Percentiles rank a stretch among this genome's conserved stretches.
Conservation (phyloP, 2,888 invertebrate species). For the Noctua comes region DNA sequence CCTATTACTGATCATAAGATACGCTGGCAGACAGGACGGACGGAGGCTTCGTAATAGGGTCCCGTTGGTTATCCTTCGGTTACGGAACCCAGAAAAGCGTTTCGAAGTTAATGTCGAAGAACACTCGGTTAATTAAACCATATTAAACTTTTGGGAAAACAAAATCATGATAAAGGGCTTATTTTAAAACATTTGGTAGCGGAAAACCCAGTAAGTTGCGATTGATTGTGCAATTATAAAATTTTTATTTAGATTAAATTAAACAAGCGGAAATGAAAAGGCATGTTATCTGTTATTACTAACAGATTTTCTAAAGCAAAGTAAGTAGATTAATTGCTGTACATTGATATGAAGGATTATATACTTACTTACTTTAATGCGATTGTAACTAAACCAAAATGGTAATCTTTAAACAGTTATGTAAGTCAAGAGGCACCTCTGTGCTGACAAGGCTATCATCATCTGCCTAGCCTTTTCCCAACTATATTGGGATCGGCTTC, state of each 20-base stretch:
- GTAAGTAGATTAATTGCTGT: slow-evolving; percentile 13
- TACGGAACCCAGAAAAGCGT: too few species aligned
- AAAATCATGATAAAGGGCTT: background rate
- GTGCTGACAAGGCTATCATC: background rate
- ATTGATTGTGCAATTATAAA: background rate
- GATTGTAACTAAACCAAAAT: slow-evolving; percentile 5
- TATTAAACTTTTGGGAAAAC: background rate
- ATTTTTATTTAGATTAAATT: background rate
- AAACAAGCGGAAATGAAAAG: background rate
- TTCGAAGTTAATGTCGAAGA: background rate
- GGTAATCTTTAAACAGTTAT: background rate
- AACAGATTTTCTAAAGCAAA: slow-evolving; percentile 4
- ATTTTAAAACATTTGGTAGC: background rate
- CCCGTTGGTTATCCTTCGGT: too few species aligned
- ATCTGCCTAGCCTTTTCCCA: too few species aligned
- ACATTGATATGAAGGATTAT: slow-evolving; percentile 16
- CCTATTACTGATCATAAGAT: too few species aligned
- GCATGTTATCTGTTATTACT: background rate
- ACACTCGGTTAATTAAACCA: too few species aligned
- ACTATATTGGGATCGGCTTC: too few species aligned
- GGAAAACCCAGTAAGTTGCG: background rate
- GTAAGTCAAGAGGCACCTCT: background rate
- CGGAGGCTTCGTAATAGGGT: too few species aligned
- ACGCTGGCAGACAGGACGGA: too few species aligned
- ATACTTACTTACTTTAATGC: slow-evolving; percentile 15